A percentile compares a stretch with the other conserved stretches of the same genome.
These are phyloP conservation scores for Synanthedon tipuliformis DNA, from an alignment of 2,888 invertebrate genomes.

Conservation along the genomic window DNA sequence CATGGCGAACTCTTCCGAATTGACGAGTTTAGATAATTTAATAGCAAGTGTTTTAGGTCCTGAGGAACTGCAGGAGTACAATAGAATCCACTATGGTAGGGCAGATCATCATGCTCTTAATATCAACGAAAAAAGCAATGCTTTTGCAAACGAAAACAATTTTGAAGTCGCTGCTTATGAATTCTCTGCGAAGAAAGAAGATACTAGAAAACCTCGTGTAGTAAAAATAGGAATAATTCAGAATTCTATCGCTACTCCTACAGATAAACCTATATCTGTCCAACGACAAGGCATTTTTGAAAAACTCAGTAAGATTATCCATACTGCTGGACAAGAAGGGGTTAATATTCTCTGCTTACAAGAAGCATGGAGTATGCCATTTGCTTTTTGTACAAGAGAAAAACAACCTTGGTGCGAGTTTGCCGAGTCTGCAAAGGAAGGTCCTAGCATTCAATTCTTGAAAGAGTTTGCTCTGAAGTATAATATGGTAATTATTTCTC, in stretches of 20 bases:
- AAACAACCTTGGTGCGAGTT: slow-evolving; percentile 98
- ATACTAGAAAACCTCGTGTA: slow-evolving; percentile 75
- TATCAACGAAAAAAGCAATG: slow-evolving; percentile 56
- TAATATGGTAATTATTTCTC: slow-evolving; percentile 94
- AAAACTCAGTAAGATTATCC: slow-evolving; percentile 80
- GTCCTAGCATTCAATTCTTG: slow-evolving; percentile 86
- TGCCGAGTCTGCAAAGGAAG: slow-evolving; percentile 88
- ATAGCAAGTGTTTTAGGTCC: slow-evolving; percentile 27
- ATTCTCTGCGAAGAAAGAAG: slow-evolving; percentile 77
- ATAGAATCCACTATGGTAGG: slow-evolving; percentile 84
- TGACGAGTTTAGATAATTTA: slow-evolving; percentile 42
- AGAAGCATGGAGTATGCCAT: slow-evolving; percentile 99
- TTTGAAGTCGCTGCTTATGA: slow-evolving; percentile 84
- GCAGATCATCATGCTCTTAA: slow-evolving; percentile 63
- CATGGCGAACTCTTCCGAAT: slow-evolving; percentile 33
- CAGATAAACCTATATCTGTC: slow-evolving; percentile 77
- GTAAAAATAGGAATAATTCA: slow-evolving; percentile 91
- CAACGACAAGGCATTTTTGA: slow-evolving; percentile 84
- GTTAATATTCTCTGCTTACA: slow-evolving; percentile 95
- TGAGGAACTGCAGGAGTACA: slow-evolving; percentile 73
- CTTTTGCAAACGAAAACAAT: slow-evolving; percentile 60
- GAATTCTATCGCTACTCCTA: slow-evolving; percentile 82
- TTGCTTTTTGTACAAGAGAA: slow-evolving; percentile 97
- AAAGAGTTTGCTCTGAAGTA: slow-evolving; percentile 81
- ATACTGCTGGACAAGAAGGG: slow-evolving; percentile 79